A percentile compares a stretch with the other conserved stretches of the same genome.
phyloP scores from a whole-genome alignment of 2,797 vertebrate genomes.

The Thunnus albacares region DNA sequence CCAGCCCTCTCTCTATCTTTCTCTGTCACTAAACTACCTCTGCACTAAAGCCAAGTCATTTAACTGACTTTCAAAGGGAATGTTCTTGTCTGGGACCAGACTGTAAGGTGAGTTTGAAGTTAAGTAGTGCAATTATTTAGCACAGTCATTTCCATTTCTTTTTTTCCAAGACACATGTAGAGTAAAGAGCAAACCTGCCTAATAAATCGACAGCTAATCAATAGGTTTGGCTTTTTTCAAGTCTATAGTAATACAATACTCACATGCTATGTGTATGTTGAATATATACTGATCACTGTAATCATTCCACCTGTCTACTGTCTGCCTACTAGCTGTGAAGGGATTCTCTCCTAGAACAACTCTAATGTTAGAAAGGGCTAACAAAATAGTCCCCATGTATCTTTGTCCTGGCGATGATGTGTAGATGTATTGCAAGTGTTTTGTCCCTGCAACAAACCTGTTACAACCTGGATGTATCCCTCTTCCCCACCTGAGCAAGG shows the following conservation, averaged over 20 bases:
- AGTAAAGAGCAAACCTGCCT: not conserved
- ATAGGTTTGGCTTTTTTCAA: not conserved
- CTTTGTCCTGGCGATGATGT: no score
- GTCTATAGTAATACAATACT: not conserved
- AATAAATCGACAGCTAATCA: not conserved
- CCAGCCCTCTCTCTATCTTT: constrained; percentile 14
- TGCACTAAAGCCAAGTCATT: constrained; percentile 20
- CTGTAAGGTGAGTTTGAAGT: constrained; percentile 16
- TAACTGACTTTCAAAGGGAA: constrained; percentile 28
- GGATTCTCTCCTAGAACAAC: no score
- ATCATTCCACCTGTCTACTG: no score
- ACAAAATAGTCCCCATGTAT: no score
- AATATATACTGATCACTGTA: no score
- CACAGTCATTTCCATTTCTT: constrained; percentile 8
- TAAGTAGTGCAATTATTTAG: not conserved
- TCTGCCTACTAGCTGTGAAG: no score
- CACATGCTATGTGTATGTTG: not conserved
- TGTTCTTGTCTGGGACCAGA: not conserved
- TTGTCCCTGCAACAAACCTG: no score
- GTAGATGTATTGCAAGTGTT: no score
- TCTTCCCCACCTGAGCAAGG: no score
- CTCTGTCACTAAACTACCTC: constrained; percentile 23
- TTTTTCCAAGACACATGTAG: no score
- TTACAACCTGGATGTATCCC: no score
- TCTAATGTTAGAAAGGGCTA: no score